Percentiles rank a stretch among this genome's conserved stretches.
phyloP scores from a whole-genome alignment of 2,797 vertebrate genomes.

The Semaprochilodus insignis region DNA sequence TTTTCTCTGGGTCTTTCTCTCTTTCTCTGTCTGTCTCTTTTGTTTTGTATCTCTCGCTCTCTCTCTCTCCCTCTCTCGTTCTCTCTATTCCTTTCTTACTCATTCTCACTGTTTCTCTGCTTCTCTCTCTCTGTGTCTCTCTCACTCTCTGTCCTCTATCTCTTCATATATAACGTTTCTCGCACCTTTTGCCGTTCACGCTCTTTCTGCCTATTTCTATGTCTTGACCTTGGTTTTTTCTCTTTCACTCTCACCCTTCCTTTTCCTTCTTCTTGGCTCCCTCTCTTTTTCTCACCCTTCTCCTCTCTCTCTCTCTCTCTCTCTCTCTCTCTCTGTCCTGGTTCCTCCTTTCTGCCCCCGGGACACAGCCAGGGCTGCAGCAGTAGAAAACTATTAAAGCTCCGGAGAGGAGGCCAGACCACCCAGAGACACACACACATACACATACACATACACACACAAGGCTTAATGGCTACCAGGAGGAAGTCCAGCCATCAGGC shows the following conservation, averaged over 20 bases:
- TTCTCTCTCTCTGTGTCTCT: neutral
- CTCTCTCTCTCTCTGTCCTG: neutral
- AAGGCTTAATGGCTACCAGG: conserved; percentile 81
- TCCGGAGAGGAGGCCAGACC: conserved; percentile 82
- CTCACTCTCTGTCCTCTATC: conserved; percentile 12
- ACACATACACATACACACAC: conserved; percentile 87
- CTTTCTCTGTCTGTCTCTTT: too few relatives aligned
- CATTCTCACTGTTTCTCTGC: neutral
- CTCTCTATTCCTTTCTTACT: neutral
- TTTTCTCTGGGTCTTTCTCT: too few relatives aligned
- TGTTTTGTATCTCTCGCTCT: too few relatives aligned
- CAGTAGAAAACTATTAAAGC: conserved; percentile 86
- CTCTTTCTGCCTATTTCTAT: neutral
- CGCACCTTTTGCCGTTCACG: too few relatives aligned
- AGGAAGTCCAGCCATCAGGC: conserved; percentile 79
- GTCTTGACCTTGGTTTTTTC: conserved; percentile 32
- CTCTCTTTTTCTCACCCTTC: neutral
- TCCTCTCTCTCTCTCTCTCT: neutral
- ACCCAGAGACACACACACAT: conserved; percentile 90
- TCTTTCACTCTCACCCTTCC: conserved; percentile 7
- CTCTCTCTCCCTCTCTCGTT: neutral
- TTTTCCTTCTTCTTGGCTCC: neutral
- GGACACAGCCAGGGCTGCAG: conserved; percentile 90
- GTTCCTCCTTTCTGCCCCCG: conserved; percentile 75
- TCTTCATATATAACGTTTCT: conserved; percentile 7